Evolutionary conservation across 2,888 invertebrate species (phyloP).

Genomic region (Eumerus sabulonum): DNA sequence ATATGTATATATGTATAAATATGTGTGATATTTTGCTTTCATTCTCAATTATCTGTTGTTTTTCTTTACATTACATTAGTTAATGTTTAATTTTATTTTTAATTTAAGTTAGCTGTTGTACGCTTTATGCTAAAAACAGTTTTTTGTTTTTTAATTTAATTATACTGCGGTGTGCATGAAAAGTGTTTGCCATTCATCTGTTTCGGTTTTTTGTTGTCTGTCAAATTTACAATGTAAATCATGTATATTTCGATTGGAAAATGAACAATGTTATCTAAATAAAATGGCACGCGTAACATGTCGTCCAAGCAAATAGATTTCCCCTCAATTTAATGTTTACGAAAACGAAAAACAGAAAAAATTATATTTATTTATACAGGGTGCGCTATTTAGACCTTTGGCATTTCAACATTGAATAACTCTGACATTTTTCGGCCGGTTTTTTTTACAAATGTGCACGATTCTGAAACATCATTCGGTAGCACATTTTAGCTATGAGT

Average conservation of each 20-base stretch:
- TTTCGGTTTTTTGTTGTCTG: slow-evolving; percentile 11
- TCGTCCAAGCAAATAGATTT: slow-evolving; percentile 28
- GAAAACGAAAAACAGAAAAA: no score
- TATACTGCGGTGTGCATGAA: slow-evolving; percentile 45
- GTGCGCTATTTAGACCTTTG: no score
- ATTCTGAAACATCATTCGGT: no score
- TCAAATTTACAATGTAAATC: slow-evolving; percentile 20
- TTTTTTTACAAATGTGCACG: no score
- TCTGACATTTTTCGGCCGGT: no score
- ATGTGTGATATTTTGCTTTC: slow-evolving; percentile 35
- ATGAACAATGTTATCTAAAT: slow-evolving; percentile 59
- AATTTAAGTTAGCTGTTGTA: slow-evolving; percentile 62
- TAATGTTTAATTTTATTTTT: slow-evolving; percentile 50
- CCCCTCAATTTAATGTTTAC: no score
- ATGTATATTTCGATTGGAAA: slow-evolving; percentile 52
- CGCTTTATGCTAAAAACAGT: slow-evolving; percentile 47
- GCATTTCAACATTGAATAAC: no score
- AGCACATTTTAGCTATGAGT: no score
- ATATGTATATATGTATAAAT: slow-evolving; percentile 28
- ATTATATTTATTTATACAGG: no score
- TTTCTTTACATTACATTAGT: slow-evolving; percentile 61
- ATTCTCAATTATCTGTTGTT: no score
- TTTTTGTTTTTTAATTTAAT: slow-evolving; percentile 22
- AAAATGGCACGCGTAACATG: slow-evolving; percentile 59
- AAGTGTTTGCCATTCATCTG: slow-evolving; percentile 29